These are phyloP conservation scores for Lutjanus campechanus DNA, from an alignment of 2,797 vertebrate genomes.

Conservation along the genomic window DNA sequence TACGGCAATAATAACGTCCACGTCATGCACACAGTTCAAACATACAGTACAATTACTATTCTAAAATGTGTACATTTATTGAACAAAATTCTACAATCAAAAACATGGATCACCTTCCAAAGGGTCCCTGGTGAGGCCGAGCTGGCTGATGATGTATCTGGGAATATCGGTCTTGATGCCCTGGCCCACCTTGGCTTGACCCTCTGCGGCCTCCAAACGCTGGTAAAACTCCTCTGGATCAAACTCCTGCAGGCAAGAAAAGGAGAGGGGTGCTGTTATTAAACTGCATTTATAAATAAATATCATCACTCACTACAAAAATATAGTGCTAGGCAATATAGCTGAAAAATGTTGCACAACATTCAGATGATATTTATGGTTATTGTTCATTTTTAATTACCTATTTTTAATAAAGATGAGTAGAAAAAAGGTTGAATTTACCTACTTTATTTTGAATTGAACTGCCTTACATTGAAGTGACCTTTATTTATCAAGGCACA, in stretches of 20 bases:
- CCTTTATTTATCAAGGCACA: too few species aligned
- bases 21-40: background rate
- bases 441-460: too few species aligned
- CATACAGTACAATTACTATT: background rate
- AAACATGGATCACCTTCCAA: constrained; percentile 87
- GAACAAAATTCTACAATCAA: background rate
- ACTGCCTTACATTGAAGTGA: too few species aligned
- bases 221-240: constrained; percentile 97
- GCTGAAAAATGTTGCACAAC: too few species aligned
- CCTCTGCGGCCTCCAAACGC: constrained; percentile 94
- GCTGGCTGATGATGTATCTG: constrained; percentile 93
- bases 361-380: too few species aligned
- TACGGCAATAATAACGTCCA: background rate
- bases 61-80: background rate
- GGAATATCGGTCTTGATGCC: constrained; percentile 96
- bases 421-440: too few species aligned
- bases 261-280: background rate
- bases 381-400: too few species aligned
- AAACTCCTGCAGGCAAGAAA: constrained; percentile 88
- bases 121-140: constrained; percentile 94
- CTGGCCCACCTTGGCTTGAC: constrained; percentile 93
- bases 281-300: background rate
- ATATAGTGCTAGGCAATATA: too few species aligned
- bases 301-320: background rate
- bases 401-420: too few species aligned